Base-by-base conservation (phyloP, 2,113 vertebrate species). In the Nothocercus nigrocapillus region DNA sequence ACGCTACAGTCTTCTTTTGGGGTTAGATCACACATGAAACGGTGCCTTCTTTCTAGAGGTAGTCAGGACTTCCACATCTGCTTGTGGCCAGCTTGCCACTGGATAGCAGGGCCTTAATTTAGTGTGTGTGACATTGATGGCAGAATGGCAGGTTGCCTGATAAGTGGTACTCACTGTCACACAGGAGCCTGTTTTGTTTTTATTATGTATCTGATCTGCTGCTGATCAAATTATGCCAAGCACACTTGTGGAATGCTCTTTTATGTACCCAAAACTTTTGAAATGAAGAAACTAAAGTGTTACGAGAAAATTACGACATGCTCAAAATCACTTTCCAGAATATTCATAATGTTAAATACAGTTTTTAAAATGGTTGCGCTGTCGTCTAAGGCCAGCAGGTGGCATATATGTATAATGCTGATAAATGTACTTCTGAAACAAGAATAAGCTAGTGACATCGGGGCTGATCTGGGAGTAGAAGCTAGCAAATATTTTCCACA, bases 371-470 rank as follows among this genome's bases (percentile, higher is more conserved):
- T 82, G n/a, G 32, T 67, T 38, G 25, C 14, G 0, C 25, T 74
- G n/a, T 40, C 8, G 32, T 59, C 19, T 42, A 27, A 82, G 40
- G 53, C 92, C 94, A 62, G 77, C 78, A 96, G 96, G 95, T 92
- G 96, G 96, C 84, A 93, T 0, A 3, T 28, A 14, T 82, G 84
- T 63, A 56, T 82, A 93, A 69, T 2, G 3, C 56, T 56, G 53
- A 51, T 61, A 75, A 82, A 40, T 11, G 2, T 5, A 36, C n/a
- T 81, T 72, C 12, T 13, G 22, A 40, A 6, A 0, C 49, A 54
- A 1, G 40, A 44, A 44, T 6, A 36, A 36, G 40, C 9, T 17
- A 17, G 24, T 86, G 69, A 53, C 64, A n/a, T 42, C 73, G 56
- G 59, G 10, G 19, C 36, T 67, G 45, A 28, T 25, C 15, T 44